Evolutionary conservation across 1,140 invertebrate species (phyloP).

Genomic region (Parasteatoda tepidariorum): DNA sequence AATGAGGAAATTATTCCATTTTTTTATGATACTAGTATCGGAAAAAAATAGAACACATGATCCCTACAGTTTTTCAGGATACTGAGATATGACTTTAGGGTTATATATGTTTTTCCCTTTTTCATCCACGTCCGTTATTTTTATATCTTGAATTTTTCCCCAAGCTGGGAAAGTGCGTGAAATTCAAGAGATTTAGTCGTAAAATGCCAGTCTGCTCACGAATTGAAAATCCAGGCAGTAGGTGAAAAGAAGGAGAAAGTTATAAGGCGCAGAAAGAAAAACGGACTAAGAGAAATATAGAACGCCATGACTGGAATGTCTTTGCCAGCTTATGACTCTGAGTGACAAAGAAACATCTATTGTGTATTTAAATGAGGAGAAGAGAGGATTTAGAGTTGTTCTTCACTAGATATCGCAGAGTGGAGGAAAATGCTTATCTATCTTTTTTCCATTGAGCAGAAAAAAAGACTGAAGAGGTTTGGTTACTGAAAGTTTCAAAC

Average conservation of each 20-base stretch:
- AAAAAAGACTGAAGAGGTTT: no score
- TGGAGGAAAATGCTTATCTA: no score
- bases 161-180: neutral
- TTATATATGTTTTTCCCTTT: conserved; percentile 37
- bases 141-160: neutral
- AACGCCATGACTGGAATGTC: neutral
- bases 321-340: neutral
- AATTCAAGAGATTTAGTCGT: conserved; percentile 38
- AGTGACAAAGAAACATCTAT: conserved; percentile 41
- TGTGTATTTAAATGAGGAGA: conserved; percentile 37
- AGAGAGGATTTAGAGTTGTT: conserved; percentile 8
- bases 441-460: no score
- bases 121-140: conserved; percentile 3
- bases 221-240: conserved; percentile 25
- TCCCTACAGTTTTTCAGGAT: conserved; percentile 27
- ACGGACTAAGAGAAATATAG: neutral
- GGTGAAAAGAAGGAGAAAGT: neutral
- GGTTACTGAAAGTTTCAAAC: no score
- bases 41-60: conserved; percentile 31
- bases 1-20: conserved; percentile 27
- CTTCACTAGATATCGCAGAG: conserved; percentile 7
- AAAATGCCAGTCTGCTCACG: conserved; percentile 27
- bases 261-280: conserved; percentile 12
- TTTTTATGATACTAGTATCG: conserved; percentile 29
- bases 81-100: conserved; percentile 36